A percentile compares a stretch with the other conserved stretches of the same genome.
Evolutionary conservation across 2,797 vertebrate species (phyloP).

Genomic region (Valencia hispanica): DNA sequence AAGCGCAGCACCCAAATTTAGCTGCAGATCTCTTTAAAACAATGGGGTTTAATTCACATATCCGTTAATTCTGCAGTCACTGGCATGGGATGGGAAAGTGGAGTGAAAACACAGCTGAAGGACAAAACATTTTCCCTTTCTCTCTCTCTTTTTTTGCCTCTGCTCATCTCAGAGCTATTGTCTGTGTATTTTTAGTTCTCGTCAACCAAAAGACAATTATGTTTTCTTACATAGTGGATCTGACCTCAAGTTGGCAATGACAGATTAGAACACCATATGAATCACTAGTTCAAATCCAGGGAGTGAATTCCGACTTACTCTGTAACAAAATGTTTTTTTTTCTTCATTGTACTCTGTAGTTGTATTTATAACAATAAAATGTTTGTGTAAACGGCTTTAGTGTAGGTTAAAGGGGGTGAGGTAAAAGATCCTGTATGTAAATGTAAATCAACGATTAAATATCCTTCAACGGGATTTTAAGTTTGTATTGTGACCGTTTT

Average conservation of each 20-base stretch:
- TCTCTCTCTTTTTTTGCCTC: constrained; percentile 60
- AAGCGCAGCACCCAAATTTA: constrained; percentile 74
- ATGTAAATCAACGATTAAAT: neutral
- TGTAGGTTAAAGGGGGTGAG: neutral
- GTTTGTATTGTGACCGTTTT: neutral
- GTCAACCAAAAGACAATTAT: constrained; percentile 80
- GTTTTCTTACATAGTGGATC: constrained; percentile 73
- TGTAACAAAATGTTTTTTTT: neutral
- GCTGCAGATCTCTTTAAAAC: constrained; percentile 78
- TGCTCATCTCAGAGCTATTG: constrained; percentile 83
- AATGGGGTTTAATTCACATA: constrained; percentile 84
- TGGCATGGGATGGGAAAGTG: constrained; percentile 75
- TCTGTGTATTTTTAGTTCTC: constrained; percentile 83
- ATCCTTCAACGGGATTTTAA: too few relatives aligned
- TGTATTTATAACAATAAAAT: neutral
- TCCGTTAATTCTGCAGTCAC: constrained; percentile 81
- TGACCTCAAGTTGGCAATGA: constrained; percentile 63
- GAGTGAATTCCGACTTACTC: constrained; percentile 1
- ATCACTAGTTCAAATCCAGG: constrained; percentile 32
- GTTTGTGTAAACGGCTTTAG: neutral
- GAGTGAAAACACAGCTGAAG: constrained; percentile 77
- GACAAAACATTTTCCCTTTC: constrained; percentile 73
- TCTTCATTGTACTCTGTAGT: neutral
- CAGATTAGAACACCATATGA: constrained; percentile 45
- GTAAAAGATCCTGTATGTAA: too few relatives aligned